These are phyloP conservation scores for Phengaris alcon DNA, from an alignment of 2,888 invertebrate genomes.

Conservation along the genomic window DNA sequence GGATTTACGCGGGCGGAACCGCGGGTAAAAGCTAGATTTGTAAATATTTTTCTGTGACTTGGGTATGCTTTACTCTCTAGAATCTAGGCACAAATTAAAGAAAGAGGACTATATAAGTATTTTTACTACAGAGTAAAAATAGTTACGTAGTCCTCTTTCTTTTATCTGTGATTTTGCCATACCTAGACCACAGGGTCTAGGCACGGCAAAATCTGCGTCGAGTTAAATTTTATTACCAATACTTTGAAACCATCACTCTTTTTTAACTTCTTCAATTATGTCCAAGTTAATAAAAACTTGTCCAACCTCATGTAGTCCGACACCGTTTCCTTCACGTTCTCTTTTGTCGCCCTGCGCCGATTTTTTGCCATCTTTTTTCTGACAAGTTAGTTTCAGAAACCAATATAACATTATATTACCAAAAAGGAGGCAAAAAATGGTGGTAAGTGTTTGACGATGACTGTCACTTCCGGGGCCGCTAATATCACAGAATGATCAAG, in stretches of 20 bases:
- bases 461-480: slow-evolving; percentile 26
- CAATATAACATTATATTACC: slow-evolving; percentile 18
- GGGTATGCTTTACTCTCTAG: too few relatives aligned
- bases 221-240: too few relatives aligned
- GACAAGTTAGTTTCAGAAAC: slow-evolving; percentile 16
- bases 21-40: too few relatives aligned
- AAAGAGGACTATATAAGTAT: too few relatives aligned
- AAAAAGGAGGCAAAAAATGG: background rate
- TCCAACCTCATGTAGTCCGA: background rate
- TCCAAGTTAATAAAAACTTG: background rate
- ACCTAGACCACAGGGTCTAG: too few relatives aligned
- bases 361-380: background rate
- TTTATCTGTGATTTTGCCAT: too few relatives aligned
- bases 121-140: too few relatives aligned
- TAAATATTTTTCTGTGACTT: too few relatives aligned
- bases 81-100: too few relatives aligned
- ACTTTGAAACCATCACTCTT: background rate
- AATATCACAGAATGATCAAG: slow-evolving; percentile 24
- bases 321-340: slow-evolving; percentile 5
- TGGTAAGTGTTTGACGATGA: slow-evolving; percentile 26
- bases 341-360: slow-evolving; percentile 6
- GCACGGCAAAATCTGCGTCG: too few relatives aligned
- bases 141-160: too few relatives aligned
- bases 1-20: too few relatives aligned
- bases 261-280: background rate